These are phyloP conservation scores for Ophion ventricosus DNA, from an alignment of 2,888 invertebrate species.

Conservation along the genomic window DNA sequence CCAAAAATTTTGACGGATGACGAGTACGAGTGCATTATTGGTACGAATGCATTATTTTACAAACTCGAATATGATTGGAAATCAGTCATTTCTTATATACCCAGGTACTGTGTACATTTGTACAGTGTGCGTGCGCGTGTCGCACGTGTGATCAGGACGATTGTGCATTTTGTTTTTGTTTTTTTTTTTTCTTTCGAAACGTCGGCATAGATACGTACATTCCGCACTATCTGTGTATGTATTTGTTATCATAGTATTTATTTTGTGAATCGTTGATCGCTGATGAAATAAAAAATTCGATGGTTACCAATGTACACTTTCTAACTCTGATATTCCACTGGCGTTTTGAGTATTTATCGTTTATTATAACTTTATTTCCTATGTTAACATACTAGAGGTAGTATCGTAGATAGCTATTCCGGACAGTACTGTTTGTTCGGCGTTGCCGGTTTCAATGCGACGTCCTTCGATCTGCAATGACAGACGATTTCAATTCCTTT, in stretches of 20 bases:
- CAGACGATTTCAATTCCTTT: slow-evolving; percentile 48
- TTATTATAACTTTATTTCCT: slow-evolving; percentile 40
- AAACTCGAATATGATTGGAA: neutral
- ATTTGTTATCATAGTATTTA: slow-evolving; percentile 63
- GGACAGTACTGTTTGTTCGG: slow-evolving; percentile 85
- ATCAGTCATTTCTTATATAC: slow-evolving; percentile 29
- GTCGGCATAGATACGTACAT: slow-evolving; percentile 42
- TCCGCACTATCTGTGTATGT: slow-evolving; percentile 58
- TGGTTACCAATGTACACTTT: slow-evolving; percentile 40
- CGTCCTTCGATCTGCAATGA: slow-evolving; percentile 73
- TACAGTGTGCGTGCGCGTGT: slow-evolving; percentile 37
- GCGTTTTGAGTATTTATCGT: slow-evolving; percentile 1
- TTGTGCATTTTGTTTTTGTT: slow-evolving; percentile 35
- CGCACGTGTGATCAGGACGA: slow-evolving; percentile 23
- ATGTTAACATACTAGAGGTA: slow-evolving; percentile 48
- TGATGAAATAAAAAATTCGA: slow-evolving; percentile 65
- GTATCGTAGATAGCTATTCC: slow-evolving; percentile 29
- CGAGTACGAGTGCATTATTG: neutral
- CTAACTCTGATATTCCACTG: neutral
- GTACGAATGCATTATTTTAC: slow-evolving; percentile 28
- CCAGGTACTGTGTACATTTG: slow-evolving; percentile 55
- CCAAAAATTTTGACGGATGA: slow-evolving; percentile 14
- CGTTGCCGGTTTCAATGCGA: slow-evolving; percentile 82
- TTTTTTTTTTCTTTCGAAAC: slow-evolving; percentile 16
- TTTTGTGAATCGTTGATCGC: slow-evolving; percentile 71